Percentiles rank a stretch among this genome's conserved stretches.
Conservation (phyloP, 1,140 invertebrate genomes). For the Ganaspis sp. region DNA sequence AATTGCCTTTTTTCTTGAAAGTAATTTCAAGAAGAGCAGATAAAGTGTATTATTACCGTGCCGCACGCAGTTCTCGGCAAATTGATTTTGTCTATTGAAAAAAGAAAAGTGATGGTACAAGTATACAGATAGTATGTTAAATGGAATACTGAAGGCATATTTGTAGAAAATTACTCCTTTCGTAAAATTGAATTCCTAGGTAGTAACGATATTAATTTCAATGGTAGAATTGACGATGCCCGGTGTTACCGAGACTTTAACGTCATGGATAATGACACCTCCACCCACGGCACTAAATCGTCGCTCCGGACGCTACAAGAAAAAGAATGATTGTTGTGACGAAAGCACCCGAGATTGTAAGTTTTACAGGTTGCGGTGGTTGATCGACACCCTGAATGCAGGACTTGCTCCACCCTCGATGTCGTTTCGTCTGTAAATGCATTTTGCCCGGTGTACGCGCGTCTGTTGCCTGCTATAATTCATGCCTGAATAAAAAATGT, state of each 20-base stretch:
- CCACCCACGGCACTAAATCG: slow-evolving; percentile 64
- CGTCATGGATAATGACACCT: slow-evolving; percentile 68
- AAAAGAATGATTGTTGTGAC: slow-evolving; percentile 76
- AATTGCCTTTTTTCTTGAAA: neutral
- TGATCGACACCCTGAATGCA: slow-evolving; percentile 67
- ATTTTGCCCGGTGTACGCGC: slow-evolving; percentile 60
- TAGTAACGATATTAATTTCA: slow-evolving; percentile 55
- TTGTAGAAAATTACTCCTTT: neutral
- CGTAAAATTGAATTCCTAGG: neutral
- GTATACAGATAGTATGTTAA: neutral
- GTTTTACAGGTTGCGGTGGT: slow-evolving; percentile 60
- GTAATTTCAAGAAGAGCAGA: neutral
- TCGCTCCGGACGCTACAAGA: slow-evolving; percentile 73
- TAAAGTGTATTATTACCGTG: neutral
- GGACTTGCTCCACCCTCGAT: slow-evolving; percentile 69
- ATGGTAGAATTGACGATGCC: slow-evolving; percentile 67
- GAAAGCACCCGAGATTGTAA: slow-evolving; percentile 74
- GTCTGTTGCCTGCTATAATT: slow-evolving; percentile 61
- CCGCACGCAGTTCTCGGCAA: neutral
- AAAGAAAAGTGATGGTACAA: neutral
- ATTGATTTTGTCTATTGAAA: neutral
- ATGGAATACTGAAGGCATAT: neutral
- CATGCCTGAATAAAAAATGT: slow-evolving; percentile 50
- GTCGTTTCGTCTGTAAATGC: slow-evolving; percentile 71
- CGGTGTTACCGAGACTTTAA: slow-evolving; percentile 61